Conservation (phyloP, 1,140 invertebrate genomes). For the Drosophila lacteicornis region DNA sequence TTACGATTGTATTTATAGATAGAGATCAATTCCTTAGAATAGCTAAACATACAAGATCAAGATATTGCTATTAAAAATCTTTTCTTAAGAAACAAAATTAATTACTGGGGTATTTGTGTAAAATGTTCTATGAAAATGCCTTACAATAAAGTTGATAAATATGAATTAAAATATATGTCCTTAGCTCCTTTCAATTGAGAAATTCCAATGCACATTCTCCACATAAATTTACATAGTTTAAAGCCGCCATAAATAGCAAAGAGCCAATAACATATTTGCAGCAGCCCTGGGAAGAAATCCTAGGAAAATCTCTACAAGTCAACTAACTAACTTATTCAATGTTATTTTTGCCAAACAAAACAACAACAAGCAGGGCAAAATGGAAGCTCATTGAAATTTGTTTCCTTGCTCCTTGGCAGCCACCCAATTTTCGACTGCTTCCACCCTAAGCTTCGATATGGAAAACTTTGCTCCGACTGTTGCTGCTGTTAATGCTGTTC, state of each 20-base stretch:
- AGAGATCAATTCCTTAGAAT: no score
- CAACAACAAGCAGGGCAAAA: neutral
- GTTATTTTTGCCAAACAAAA: conserved; percentile 10
- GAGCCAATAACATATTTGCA: neutral
- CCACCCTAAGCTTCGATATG: conserved; percentile 11
- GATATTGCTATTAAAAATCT: no score
- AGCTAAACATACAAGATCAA: no score
- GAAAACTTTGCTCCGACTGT: conserved; percentile 19
- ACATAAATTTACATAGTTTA: neutral
- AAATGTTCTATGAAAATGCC: no score
- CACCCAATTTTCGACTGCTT: neutral
- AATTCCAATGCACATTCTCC: neutral
- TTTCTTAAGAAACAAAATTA: no score
- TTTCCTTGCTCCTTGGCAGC: neutral
- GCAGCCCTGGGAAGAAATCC: neutral
- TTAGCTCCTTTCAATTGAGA: neutral
- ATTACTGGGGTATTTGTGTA: no score
- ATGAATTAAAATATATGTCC: neutral
- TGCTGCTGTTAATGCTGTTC: conserved; percentile 16
- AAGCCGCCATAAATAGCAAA: neutral
- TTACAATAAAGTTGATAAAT: neutral
- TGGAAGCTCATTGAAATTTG: conserved; percentile 3
- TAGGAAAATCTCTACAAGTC: conserved; percentile 21
- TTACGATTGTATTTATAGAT: no score
- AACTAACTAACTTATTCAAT: conserved; percentile 44